Evolutionary conservation across 2,797 vertebrate species (phyloP), one percentile per base, ranked within the genome.

Genomic region (Falco concolor): DNA sequence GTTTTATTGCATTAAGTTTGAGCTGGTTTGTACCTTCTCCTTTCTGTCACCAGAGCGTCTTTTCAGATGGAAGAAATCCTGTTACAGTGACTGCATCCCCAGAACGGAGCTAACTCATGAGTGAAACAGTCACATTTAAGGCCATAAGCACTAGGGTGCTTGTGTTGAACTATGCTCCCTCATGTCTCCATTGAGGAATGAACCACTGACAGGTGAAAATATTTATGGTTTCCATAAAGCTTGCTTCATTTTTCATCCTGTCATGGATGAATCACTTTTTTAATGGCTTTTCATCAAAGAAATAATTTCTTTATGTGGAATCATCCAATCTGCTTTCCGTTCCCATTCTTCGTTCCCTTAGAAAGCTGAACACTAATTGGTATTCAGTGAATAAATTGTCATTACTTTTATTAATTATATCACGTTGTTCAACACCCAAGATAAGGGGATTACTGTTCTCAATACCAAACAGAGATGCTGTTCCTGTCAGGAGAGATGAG

Each of bases 321-420:
- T 78, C 45, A 79, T 61, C 70, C 47, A 38, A 56, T 64, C 61
- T 74, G 57, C 67, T 92, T 84, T 95, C 90, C 34, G 54, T 61
- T 84, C 61, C 69, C 57, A 42, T 22, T 42, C 54, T 86, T 72
- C 4, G 2, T 38, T 70, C 47, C 49, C 38, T 63, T 25, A 50
- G 61, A 87, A 93, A 90, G 47, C 70, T 47, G 59, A 90, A 60
- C 45, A n/a, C 56, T 93, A 95, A 88, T 34, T 83, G 76, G 56
- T 60, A 81, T 91, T 93, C 92, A 72, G 53, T 36, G 47, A 84
- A 75, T 56, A 84, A 95, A 64, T 17, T 78, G 80, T 57, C 86
- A 65, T 64, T 75, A 68, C 45, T 93, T 84, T 57, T 84, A 84
- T 84, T 86, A 91, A 86, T 88, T 88, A 40, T n/a, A 84, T 67